These are phyloP conservation scores for Drosophila suzukii DNA, from an alignment of 1,140 invertebrate genomes.

Conservation along the genomic window DNA sequence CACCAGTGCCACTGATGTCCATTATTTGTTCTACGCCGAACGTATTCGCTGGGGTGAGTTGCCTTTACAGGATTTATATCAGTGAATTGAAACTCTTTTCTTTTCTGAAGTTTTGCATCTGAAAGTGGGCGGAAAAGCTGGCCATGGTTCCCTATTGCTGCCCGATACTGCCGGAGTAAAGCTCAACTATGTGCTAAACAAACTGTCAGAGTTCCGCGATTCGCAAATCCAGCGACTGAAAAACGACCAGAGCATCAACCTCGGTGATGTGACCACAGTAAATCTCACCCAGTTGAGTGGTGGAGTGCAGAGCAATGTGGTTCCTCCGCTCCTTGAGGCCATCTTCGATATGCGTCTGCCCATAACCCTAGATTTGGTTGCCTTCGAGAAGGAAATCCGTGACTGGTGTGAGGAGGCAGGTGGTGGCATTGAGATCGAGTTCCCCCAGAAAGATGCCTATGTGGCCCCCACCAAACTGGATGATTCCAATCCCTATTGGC, in stretches of 20 bases:
- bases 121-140: conserved; percentile 88
- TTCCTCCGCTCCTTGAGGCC: conserved; percentile 91
- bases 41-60: conserved; percentile 88
- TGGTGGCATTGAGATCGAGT: conserved; percentile 89
- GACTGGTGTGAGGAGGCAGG: conserved; percentile 94
- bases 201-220: conserved; percentile 90
- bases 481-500: conserved; percentile 91
- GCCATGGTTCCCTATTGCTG: conserved; percentile 94
- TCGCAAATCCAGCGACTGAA: conserved; percentile 88
- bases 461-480: conserved; percentile 89
- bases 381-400: conserved; percentile 89
- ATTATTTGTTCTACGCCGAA: conserved; percentile 91
- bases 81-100: no score
- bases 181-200: conserved; percentile 90
- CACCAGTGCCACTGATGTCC: conserved; percentile 87
- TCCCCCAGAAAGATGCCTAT: conserved; percentile 88
- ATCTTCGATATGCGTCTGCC: conserved; percentile 92
- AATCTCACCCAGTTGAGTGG: conserved; percentile 95
- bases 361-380: conserved; percentile 87
- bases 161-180: conserved; percentile 94
- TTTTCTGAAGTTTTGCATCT: conserved; percentile 41
- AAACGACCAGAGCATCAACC: conserved; percentile 86
- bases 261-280: conserved; percentile 94
- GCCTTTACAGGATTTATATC: not conserved
- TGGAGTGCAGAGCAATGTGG: conserved; percentile 95